Percentiles rank a stretch among this genome's conserved stretches.
phyloP scores from a whole-genome alignment of 2,797 vertebrate genomes.

The Oryzias sinensis region DNA sequence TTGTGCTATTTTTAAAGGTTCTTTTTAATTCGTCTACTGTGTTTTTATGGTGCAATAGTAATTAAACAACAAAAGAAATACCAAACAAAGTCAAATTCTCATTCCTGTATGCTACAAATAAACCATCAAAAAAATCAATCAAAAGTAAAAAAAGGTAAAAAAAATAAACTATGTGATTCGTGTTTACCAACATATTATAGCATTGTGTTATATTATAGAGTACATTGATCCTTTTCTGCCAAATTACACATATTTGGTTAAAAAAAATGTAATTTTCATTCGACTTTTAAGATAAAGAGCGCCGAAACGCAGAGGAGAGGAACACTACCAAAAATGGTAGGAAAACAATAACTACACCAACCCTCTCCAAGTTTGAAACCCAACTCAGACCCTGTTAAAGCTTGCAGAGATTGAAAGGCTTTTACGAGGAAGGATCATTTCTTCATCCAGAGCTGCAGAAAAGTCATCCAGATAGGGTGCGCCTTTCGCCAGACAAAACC shows the following conservation, averaged over 20 bases:
- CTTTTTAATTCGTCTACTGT: too few species aligned
- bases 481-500: too few species aligned
- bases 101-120: too few species aligned
- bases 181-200: too few species aligned
- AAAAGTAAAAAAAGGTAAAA: too few species aligned
- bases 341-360: conserved; percentile 38
- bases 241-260: conserved; percentile 4
- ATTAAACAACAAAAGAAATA: too few species aligned
- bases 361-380: conserved; percentile 32
- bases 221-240: neutral
- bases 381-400: conserved; percentile 8
- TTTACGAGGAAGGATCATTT: conserved; percentile 28
- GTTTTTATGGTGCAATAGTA: too few species aligned
- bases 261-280: conserved; percentile 2
- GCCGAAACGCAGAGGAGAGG: conserved; percentile 19
- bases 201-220: neutral
- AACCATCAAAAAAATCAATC: too few species aligned
- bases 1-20: too few species aligned
- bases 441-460: neutral
- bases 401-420: conserved; percentile 23
- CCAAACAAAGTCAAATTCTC: too few species aligned
- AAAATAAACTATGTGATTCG: too few species aligned
- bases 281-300: conserved; percentile 18
- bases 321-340: conserved; percentile 53
- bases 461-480: too few species aligned